Percentiles rank a stretch among this genome's conserved stretches.
Evolutionary conservation across 1,140 invertebrate genomes (phyloP).

Genomic region (Microvelia longipes): DNA sequence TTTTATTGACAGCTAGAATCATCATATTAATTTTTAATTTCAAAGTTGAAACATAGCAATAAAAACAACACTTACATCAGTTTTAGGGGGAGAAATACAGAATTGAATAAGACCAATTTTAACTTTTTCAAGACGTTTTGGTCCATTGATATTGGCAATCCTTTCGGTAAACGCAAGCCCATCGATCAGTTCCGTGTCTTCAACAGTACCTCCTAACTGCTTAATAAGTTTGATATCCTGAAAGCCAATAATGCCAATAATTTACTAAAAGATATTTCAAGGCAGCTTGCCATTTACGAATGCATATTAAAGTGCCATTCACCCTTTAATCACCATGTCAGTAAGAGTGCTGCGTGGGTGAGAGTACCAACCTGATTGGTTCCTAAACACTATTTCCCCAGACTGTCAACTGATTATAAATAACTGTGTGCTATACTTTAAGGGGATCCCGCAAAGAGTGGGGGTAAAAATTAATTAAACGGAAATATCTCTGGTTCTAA

Average conservation of each 20-base stretch:
- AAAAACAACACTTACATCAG: slow-evolving; percentile 57
- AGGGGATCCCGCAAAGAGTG: no score
- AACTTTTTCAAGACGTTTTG: slow-evolving; percentile 87
- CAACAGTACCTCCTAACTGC: slow-evolving; percentile 91
- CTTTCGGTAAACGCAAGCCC: slow-evolving; percentile 88
- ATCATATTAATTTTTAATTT: no score
- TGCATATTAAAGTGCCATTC: not conserved
- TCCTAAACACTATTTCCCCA: no score
- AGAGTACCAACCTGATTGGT: no score
- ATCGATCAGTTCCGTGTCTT: slow-evolving; percentile 92
- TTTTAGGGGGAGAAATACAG: slow-evolving; percentile 98
- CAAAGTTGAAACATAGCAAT: no score
- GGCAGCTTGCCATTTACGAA: not conserved
- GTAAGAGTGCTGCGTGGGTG: no score
- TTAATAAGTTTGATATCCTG: slow-evolving; percentile 89
- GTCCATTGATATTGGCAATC: slow-evolving; percentile 76
- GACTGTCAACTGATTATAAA: no score
- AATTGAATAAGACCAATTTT: slow-evolving; percentile 99
- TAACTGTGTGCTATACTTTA: no score
- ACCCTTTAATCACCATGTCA: not conserved
- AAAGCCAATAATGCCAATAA: slow-evolving; percentile 16
- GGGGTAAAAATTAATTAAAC: no score
- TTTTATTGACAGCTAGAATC: no score
- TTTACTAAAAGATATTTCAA: no score
- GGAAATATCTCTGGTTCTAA: no score